Evolutionary conservation across 37 sponge, comb jelly and placozoan genomes (phyloP).

Genomic region (Spongia lamella): DNA sequence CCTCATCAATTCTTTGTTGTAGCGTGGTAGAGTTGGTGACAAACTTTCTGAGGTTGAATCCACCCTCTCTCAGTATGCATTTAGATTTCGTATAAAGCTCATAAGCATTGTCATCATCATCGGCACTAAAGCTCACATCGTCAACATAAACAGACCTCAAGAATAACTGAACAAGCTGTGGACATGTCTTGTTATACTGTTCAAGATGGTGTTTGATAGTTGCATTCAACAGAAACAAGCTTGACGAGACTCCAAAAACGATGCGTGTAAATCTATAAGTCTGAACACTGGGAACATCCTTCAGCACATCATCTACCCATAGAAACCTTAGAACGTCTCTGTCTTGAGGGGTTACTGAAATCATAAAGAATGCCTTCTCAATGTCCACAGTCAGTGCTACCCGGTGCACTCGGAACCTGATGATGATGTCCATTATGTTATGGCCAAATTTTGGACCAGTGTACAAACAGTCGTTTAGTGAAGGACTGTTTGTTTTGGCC

Average conservation of each 20-base stretch:
- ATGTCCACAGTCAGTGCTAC: conserved; percentile 19
- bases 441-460: conserved; percentile 10
- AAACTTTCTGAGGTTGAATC: conserved; percentile 4
- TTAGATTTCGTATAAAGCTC: conserved; percentile 1
- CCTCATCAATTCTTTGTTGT: background rate
- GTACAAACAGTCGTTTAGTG: conserved; percentile 23
- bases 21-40: conserved; percentile 11
- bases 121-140: conserved; percentile 7
- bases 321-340: background rate
- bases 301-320: background rate
- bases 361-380: conserved; percentile 10
- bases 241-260: conserved; percentile 3
- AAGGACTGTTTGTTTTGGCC: background rate
- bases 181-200: background rate
- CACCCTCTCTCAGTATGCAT: background rate
- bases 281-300: background rate
- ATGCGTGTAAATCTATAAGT: background rate
- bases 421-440: background rate
- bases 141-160: conserved; percentile 9
- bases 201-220: background rate
- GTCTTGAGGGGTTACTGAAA: background rate
- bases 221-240: background rate
- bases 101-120: background rate
- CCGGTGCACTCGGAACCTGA: background rate
- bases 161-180: background rate